Evolutionary conservation across 2,888 invertebrate species (phyloP).

Genomic region (Epistrophe grossulariae): DNA sequence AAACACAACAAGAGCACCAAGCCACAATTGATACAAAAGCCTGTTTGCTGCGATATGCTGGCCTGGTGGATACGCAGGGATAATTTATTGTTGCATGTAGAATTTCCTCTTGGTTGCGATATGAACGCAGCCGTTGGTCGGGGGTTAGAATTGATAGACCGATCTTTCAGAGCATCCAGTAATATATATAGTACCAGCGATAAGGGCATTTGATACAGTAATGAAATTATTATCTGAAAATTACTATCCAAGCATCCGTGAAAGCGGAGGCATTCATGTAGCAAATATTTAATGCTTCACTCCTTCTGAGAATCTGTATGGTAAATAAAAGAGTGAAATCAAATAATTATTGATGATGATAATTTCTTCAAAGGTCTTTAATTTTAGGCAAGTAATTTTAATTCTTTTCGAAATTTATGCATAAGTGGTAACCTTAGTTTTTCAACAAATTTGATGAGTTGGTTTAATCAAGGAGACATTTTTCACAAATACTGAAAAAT

Average conservation of each 20-base stretch:
- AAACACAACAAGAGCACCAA: slow-evolving; percentile 15
- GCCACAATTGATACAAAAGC: slow-evolving; percentile 43
- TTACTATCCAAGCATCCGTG: not conserved
- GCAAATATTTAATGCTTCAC: not conserved
- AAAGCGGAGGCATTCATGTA: not conserved
- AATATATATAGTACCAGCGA: slow-evolving; percentile 48
- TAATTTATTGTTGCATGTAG: slow-evolving; percentile 33
- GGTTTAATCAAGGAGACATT: too few relatives aligned
- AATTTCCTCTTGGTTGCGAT: slow-evolving; percentile 18
- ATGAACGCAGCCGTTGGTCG: slow-evolving; percentile 3
- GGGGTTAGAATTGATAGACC: slow-evolving; percentile 50
- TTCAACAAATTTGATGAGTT: too few relatives aligned
- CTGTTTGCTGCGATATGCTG: not conserved
- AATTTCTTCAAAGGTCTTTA: not conserved
- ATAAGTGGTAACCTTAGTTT: too few relatives aligned
- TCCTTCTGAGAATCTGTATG: not conserved
- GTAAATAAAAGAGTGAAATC: not conserved
- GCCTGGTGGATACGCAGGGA: not conserved
- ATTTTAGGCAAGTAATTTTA: not conserved
- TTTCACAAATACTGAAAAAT: too few relatives aligned
- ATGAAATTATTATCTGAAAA: slow-evolving; percentile 62
- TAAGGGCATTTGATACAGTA: slow-evolving; percentile 57
- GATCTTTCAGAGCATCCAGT: slow-evolving; percentile 35
- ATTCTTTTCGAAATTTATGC: too few relatives aligned
- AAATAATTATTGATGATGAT: not conserved